Conservation (phyloP, 1,140 invertebrate species). For the Xylocopa sonorina region DNA sequence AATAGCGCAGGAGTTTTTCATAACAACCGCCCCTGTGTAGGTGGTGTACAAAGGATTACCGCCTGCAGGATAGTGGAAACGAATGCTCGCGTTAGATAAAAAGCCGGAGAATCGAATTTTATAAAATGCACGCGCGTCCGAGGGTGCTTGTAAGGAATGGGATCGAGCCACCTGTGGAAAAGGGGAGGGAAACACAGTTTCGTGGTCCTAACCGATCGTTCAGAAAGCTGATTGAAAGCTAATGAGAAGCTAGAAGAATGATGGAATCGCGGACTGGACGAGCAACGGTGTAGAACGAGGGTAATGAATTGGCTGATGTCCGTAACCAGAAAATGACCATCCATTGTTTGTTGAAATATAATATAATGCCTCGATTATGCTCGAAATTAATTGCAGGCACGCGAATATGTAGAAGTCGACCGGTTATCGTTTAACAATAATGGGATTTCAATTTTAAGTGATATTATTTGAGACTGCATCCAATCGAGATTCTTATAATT, state of each 20-base stretch:
- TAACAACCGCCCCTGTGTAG: not conserved
- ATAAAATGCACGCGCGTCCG: conserved; percentile 61
- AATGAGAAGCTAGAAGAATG: conserved; percentile 26
- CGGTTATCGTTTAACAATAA: not conserved
- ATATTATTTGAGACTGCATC: no score
- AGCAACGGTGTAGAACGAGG: conserved; percentile 12
- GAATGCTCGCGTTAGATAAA: conserved; percentile 52
- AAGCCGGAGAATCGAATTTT: conserved; percentile 72
- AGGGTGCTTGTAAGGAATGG: conserved; percentile 33
- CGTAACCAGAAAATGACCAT: not conserved
- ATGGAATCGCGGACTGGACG: conserved; percentile 8
- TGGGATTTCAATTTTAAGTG: not conserved
- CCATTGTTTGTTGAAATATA: not conserved
- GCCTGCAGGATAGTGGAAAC: conserved; percentile 20
- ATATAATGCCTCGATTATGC: not conserved
- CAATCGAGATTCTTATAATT: no score
- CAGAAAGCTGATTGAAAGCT: conserved; percentile 39
- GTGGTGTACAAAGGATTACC: not conserved
- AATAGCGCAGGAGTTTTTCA: not conserved
- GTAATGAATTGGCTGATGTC: conserved; percentile 42
- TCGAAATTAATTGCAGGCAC: not conserved
- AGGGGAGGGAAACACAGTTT: conserved; percentile 60
- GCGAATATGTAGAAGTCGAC: not conserved
- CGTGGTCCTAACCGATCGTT: conserved; percentile 41
- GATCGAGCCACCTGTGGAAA: conserved; percentile 46